Percentiles rank a stretch among this genome's conserved stretches.
phyloP scores from a whole-genome alignment of 1,140 invertebrate genomes.

The Meloidogyne floridensis region DNA sequence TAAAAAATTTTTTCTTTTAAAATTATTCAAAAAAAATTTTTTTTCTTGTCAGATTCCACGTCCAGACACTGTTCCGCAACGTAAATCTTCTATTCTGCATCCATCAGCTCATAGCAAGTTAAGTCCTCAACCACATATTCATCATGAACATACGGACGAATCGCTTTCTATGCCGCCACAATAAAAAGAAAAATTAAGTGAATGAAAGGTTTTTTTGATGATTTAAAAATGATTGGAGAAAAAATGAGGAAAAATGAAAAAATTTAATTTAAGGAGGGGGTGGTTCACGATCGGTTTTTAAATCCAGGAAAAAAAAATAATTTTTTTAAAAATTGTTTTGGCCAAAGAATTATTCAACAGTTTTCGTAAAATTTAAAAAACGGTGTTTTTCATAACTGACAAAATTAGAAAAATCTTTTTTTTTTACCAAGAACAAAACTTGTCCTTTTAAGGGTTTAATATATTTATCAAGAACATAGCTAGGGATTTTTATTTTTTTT shows the following conservation, averaged over 20 bases:
- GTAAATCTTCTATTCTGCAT: slow-evolving; percentile 64
- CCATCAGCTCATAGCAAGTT: slow-evolving; percentile 63
- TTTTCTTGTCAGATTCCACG: slow-evolving; percentile 49
- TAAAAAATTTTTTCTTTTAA: no score
- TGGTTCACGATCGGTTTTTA: neutral
- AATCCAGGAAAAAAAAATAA: neutral
- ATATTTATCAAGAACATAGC: no score
- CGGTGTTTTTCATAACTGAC: no score
- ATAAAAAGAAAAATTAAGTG: neutral
- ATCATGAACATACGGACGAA: slow-evolving; percentile 52
- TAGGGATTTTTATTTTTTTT: no score
- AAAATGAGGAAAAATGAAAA: neutral
- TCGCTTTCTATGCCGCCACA: slow-evolving; percentile 29
- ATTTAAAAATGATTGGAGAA: neutral
- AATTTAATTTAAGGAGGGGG: neutral
- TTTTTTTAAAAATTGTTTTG: neutral
- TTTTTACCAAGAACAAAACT: no score
- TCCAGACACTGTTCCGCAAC: slow-evolving; percentile 64
- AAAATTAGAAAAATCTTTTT: no score
- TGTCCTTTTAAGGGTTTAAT: no score
- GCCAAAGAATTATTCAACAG: no score
- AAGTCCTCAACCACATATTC: slow-evolving; percentile 61
- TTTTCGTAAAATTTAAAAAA: no score
- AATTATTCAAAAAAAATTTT: neutral
- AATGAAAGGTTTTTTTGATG: neutral